Evolutionary conservation across 2,888 invertebrate species (phyloP).

Genomic region (Chymomyza amoena): DNA sequence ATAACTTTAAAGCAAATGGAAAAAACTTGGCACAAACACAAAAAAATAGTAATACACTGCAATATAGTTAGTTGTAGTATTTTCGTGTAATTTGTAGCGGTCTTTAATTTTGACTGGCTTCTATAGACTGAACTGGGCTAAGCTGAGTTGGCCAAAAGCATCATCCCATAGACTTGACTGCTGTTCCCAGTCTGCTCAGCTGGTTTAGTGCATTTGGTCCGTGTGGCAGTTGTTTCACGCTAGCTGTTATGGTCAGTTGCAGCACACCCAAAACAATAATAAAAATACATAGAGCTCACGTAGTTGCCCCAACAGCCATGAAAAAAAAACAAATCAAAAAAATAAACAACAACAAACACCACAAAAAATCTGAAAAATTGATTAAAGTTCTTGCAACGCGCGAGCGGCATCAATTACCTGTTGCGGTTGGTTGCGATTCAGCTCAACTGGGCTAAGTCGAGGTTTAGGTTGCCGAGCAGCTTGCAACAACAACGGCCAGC

Average conservation of each 20-base stretch:
- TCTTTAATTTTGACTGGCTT: not conserved
- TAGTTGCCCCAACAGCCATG: not conserved
- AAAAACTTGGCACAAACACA: not conserved
- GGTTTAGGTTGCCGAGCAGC: conserved; percentile 26
- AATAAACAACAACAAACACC: not conserved
- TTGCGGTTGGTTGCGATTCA: conserved; percentile 40
- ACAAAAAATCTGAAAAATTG: conserved; percentile 57
- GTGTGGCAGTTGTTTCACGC: not conserved
- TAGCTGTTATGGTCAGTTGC: not conserved
- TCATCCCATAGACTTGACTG: not conserved
- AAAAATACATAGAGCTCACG: not conserved
- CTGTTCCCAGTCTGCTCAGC: no score
- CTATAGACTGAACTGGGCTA: no score
- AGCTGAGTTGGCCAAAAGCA: not conserved
- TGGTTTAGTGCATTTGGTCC: no score
- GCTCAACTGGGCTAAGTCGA: conserved; percentile 20
- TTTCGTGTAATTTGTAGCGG: not conserved
- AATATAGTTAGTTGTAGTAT: not conserved
- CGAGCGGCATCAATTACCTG: conserved; percentile 64
- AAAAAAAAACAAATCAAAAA: not conserved
- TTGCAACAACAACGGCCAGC: conserved; percentile 12
- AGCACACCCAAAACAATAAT: not conserved
- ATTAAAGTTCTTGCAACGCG: conserved; percentile 62
- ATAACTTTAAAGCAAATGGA: no score
- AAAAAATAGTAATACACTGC: not conserved